A percentile compares a stretch with the other conserved stretches of the same genome.
phyloP scores from a whole-genome alignment of 2,113 vertebrate genomes.

The Python bivittatus region DNA sequence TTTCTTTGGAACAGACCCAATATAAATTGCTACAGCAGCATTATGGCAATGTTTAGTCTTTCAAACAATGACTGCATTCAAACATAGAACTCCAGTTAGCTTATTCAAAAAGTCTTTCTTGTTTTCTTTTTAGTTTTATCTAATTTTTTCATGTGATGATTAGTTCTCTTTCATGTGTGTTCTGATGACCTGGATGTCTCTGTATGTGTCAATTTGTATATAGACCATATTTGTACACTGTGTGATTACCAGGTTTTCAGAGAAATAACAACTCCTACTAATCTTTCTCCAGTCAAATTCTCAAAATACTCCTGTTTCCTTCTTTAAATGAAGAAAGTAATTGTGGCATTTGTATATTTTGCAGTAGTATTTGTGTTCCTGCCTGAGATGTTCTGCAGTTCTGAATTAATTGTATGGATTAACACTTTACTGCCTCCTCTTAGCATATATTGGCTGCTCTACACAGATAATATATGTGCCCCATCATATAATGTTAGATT shows the following conservation, averaged over 20 bases:
- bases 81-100: constrained; percentile 10
- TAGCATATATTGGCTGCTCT: background rate
- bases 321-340: background rate
- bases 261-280: background rate
- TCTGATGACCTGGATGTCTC: background rate
- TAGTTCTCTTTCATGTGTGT: background rate
- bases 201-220: background rate
- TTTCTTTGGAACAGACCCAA: background rate
- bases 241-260: background rate
- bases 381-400: constrained; percentile 25
- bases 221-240: constrained; percentile 22
- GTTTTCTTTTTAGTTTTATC: constrained; percentile 28
- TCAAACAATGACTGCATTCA: background rate
- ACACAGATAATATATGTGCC: background rate
- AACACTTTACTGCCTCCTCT: background rate
- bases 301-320: background rate
- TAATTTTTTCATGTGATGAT: background rate
- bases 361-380: background rate
- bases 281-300: background rate
- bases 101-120: background rate
- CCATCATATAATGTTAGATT: background rate
- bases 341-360: no score
- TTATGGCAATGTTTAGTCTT: background rate
- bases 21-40: background rate
- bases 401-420: background rate